A percentile compares a stretch with the other conserved stretches of the same genome.
Evolutionary conservation across 2,113 vertebrate genomes (phyloP).

Genomic region (Chloroceryle aenea): DNA sequence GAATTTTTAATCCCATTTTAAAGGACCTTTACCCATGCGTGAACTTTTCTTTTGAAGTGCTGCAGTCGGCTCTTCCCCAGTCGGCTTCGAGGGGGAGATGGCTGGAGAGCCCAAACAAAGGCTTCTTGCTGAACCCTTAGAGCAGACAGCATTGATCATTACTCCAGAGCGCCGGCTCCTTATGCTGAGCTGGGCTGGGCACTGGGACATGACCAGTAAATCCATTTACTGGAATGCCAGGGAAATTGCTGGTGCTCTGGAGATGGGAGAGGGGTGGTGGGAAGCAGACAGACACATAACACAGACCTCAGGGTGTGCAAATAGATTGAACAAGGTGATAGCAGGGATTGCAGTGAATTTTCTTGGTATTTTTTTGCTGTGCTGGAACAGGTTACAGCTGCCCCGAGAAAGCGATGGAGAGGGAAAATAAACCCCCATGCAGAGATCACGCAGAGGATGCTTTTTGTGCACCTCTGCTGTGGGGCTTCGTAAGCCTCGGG

Average conservation of each 20-base stretch:
- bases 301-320: neutral
- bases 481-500: neutral
- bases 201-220: neutral
- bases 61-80: neutral
- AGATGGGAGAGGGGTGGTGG: neutral
- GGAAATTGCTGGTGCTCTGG: neutral
- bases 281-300: fast-evolving
- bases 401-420: neutral
- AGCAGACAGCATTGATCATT: neutral
- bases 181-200: neutral
- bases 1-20: slow-evolving; percentile 46
- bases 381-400: neutral
- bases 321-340: neutral
- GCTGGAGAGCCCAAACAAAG: neutral
- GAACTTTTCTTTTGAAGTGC: slow-evolving; percentile 39
- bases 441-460: fast-evolving
- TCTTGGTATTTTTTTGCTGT: no score
- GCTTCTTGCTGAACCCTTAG: neutral
- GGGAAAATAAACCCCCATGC: fast-evolving
- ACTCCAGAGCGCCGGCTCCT: fast-evolving
- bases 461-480: fast-evolving
- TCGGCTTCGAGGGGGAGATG: neutral
- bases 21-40: slow-evolving; percentile 18
- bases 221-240: neutral
- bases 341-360: neutral